These are phyloP conservation scores for Calcarius ornatus DNA, from an alignment of 2,113 vertebrate genomes.

Conservation along the genomic window DNA sequence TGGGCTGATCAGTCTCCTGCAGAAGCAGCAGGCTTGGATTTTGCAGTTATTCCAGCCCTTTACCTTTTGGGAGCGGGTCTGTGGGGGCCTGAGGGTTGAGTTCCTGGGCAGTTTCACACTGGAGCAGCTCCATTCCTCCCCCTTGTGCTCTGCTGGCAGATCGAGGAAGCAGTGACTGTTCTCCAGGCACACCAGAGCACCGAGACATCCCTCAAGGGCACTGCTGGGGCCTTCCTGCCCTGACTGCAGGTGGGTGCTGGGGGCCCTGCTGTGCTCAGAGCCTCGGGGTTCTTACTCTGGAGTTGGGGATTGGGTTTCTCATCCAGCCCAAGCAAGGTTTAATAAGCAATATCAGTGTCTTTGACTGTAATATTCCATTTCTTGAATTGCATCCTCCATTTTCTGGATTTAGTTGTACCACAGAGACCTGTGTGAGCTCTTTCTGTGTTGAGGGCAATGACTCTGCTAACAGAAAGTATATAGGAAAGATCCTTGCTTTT, in stretches of 20 bases:
- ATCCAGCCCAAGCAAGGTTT: background rate
- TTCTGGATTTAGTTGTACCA: background rate
- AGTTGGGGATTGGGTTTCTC: background rate
- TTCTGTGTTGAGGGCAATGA: background rate
- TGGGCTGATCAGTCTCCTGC: background rate
- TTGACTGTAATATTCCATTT: background rate
- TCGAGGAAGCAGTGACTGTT: slow-evolving; percentile 89
- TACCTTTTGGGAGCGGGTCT: background rate
- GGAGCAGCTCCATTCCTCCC: background rate
- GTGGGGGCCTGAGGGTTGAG: no score
- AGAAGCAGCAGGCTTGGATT: background rate
- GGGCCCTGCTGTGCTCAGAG: background rate
- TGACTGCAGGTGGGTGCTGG: slow-evolving; percentile 13
- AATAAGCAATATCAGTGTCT: background rate
- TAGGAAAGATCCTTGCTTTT: background rate
- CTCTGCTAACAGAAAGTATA: background rate
- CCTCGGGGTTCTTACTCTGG: background rate
- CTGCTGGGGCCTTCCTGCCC: background rate
- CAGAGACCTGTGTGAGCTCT: background rate
- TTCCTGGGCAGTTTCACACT: accelerated
- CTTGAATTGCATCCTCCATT: background rate
- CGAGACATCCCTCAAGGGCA: slow-evolving; percentile 65
- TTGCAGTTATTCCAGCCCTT: background rate
- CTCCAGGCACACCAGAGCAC: slow-evolving; percentile 86
- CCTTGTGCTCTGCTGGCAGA: slow-evolving; percentile 67